Percentiles rank a stretch among this genome's conserved stretches.
These are phyloP conservation scores for Burhinus bistriatus DNA, from an alignment of 2,113 vertebrate genomes.

Conservation along the genomic window DNA sequence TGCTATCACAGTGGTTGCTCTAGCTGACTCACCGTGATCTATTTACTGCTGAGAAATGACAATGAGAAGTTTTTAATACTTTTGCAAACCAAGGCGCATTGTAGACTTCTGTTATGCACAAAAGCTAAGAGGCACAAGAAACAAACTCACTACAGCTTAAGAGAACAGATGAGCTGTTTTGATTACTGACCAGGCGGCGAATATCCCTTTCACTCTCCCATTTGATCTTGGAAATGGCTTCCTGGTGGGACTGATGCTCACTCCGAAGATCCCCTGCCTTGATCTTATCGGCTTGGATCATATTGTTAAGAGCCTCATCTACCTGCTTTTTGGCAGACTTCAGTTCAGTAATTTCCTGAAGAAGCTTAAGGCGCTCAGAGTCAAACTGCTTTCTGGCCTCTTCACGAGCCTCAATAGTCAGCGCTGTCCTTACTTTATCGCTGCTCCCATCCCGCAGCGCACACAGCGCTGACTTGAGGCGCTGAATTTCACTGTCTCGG, in stretches of 20 bases:
- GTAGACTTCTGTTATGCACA: not conserved
- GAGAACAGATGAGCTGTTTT: not conserved
- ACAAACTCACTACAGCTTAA: not conserved
- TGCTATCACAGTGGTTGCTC: not conserved
- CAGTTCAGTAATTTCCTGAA: slow-evolving; percentile 92
- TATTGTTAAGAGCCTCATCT: slow-evolving; percentile 92
- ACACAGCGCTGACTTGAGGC: slow-evolving; percentile 87
- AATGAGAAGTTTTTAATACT: not conserved
- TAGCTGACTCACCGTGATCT: not conserved
- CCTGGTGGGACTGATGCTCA: slow-evolving; percentile 96
- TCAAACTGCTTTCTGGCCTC: slow-evolving; percentile 96
- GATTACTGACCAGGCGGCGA: slow-evolving; percentile 88
- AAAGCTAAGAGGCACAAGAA: not conserved
- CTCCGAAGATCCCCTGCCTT: slow-evolving; percentile 94
- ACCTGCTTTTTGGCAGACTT: slow-evolving; percentile 92
- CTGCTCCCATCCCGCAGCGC: slow-evolving; percentile 92
- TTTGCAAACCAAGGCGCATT: not conserved
- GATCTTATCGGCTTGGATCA: slow-evolving; percentile 97
- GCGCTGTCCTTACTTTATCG: slow-evolving; percentile 93
- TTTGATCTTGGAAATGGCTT: slow-evolving; percentile 97
- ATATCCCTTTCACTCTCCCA: slow-evolving; percentile 97
- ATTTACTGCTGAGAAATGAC: not conserved
- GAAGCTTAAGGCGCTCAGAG: slow-evolving; percentile 91
- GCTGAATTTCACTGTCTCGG: slow-evolving; percentile 93
- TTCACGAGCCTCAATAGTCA: slow-evolving; percentile 92